Conservation (phyloP, 2,888 invertebrate genomes). For the Criorhina ranunculi region DNA sequence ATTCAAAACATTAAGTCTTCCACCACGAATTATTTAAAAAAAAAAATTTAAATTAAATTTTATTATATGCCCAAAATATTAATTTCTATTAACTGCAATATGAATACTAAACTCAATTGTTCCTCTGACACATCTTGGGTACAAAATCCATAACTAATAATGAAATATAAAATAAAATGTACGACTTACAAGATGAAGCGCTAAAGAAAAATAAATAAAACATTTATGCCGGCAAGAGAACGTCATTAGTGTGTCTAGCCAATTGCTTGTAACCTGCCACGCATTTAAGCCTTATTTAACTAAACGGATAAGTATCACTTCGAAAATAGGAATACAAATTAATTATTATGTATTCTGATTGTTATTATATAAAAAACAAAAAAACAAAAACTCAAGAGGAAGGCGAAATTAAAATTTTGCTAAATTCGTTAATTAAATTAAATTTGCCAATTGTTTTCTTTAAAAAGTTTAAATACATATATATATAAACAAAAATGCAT, state of each 20-base stretch:
- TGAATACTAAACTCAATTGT: slow-evolving; percentile 49
- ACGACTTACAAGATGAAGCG: slow-evolving; percentile 28
- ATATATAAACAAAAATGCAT: slow-evolving; percentile 5
- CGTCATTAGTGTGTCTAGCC: slow-evolving; percentile 61
- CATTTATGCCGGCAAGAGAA: slow-evolving; percentile 55
- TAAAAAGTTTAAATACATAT: slow-evolving; percentile 28
- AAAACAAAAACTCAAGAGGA: slow-evolving; percentile 6
- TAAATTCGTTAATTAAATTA: slow-evolving; percentile 44
- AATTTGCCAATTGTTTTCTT: slow-evolving; percentile 70
- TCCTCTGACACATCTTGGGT: slow-evolving; percentile 67
- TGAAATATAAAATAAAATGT: slow-evolving; percentile 20
- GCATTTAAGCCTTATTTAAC: slow-evolving; percentile 74
- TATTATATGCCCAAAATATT: slow-evolving; percentile 15
- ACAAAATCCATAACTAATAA: slow-evolving; percentile 57
- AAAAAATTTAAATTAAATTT: no score
- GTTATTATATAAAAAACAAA: slow-evolving; percentile 1
- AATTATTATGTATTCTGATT: slow-evolving; percentile 40
- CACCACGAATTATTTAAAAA: slow-evolving; percentile 45
- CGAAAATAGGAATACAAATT: slow-evolving; percentile 42
- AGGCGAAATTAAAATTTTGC: slow-evolving; percentile 14
- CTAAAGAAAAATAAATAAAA: slow-evolving; percentile 13
- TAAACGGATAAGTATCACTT: slow-evolving; percentile 69
- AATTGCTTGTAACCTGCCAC: slow-evolving; percentile 75
- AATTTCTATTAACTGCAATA: slow-evolving; percentile 10
- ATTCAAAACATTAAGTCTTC: slow-evolving; percentile 65